Evolutionary conservation across 1,140 invertebrate genomes (phyloP).

Genomic region (Drosophila pandora): DNA sequence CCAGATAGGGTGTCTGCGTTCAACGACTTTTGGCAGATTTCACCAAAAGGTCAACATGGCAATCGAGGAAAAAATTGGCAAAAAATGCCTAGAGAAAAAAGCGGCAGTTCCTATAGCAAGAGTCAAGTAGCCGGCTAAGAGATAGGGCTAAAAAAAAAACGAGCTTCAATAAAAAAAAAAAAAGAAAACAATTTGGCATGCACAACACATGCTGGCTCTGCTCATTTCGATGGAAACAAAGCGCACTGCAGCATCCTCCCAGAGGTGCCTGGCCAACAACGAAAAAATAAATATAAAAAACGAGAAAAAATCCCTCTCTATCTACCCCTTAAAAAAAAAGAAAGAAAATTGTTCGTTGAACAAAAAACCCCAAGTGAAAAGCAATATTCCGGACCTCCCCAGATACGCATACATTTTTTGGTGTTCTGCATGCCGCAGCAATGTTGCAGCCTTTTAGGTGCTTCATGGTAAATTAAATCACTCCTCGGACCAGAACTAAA

Average conservation of each 20-base stretch:
- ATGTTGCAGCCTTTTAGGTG: conserved; percentile 68
- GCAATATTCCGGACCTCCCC: conserved; percentile 34
- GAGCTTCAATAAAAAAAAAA: conserved; percentile 18
- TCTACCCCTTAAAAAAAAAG: conserved; percentile 1
- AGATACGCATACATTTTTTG: not conserved
- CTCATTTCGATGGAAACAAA: conserved; percentile 71
- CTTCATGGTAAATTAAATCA: conserved; percentile 18
- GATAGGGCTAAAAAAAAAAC: conserved; percentile 26
- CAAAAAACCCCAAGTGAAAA: conserved; percentile 24
- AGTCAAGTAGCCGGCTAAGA: conserved; percentile 58
- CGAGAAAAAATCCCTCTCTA: not conserved
- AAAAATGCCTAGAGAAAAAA: conserved; percentile 41
- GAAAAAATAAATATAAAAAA: conserved; percentile 5
- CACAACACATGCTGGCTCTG: conserved; percentile 70
- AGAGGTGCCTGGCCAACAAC: conserved; percentile 22
- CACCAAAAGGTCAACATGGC: conserved; percentile 70
- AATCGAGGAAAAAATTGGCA: conserved; percentile 5
- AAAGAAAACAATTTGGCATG: conserved; percentile 55
- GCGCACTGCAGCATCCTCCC: conserved; percentile 32
- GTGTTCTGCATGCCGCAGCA: conserved; percentile 42
- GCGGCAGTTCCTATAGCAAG: conserved; percentile 30
- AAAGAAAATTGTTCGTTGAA: conserved; percentile 12
- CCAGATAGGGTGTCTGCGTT: conserved; percentile 42
- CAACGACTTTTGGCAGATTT: conserved; percentile 80
- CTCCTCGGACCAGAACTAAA: not conserved